phyloP scores from a whole-genome alignment of 2,888 invertebrate species.

The Platycheirus rosarum region DNA sequence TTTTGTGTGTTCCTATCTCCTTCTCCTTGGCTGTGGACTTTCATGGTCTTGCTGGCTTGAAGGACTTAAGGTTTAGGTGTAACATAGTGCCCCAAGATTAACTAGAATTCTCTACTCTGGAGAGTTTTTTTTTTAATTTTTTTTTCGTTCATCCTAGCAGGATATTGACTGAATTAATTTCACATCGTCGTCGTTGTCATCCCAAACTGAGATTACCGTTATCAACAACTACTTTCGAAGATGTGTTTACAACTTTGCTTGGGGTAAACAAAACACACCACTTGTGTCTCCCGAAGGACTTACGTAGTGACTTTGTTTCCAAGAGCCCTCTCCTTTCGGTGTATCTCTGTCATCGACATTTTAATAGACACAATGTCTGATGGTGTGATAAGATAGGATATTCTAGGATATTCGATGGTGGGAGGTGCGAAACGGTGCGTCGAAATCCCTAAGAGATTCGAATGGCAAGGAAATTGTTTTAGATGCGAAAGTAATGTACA shows the following conservation, averaged over 20 bases:
- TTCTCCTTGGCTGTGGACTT: background rate
- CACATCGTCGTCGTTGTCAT: conserved; percentile 46
- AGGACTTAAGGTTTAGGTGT: conserved; percentile 47
- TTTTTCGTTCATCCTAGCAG: conserved; percentile 12
- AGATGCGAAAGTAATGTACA: conserved; percentile 57
- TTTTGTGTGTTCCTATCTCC: background rate
- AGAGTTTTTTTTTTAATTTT: background rate
- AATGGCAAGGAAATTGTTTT: conserved; percentile 67
- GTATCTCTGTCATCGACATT: conserved; percentile 61
- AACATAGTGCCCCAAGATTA: conserved; percentile 44
- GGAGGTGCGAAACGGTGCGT: background rate
- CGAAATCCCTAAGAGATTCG: conserved; percentile 34
- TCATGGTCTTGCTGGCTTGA: conserved; percentile 25
- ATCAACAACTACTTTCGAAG: conserved; percentile 69
- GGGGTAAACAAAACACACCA: conserved; percentile 52
- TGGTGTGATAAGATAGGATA: conserved; percentile 59
- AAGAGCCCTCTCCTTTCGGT: conserved; percentile 9
- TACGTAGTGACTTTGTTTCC: background rate
- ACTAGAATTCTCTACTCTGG: conserved; percentile 7
- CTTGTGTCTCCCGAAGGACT: conserved; percentile 22
- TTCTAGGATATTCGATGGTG: conserved; percentile 6
- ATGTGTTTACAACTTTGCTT: conserved; percentile 72
- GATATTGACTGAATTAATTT: conserved; percentile 73
- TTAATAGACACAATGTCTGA: conserved; percentile 67
- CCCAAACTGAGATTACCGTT: conserved; percentile 68